Base-by-base conservation (phyloP, 2,888 invertebrate genomes). In the Nasonia oneida region DNA sequence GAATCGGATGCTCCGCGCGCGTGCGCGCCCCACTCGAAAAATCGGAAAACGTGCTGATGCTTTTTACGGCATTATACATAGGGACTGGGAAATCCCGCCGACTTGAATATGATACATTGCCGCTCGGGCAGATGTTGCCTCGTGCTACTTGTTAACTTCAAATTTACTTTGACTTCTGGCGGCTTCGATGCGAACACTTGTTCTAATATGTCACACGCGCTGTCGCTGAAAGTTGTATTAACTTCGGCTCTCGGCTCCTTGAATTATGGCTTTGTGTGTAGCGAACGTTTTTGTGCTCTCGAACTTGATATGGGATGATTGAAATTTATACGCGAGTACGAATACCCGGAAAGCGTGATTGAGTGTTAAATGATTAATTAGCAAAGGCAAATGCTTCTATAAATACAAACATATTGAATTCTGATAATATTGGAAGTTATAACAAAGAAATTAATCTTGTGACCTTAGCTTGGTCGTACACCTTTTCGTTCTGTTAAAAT, bases 1-100 rank as follows among this genome's bases (percentile, higher is more conserved):
- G 81, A 47, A 81, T 81, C 57, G 23, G 73, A 73, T 81, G 61
- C 39, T 2, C 42, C 18, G 12, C 15, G n/a, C 6, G 39, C 39
- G 18, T 1, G 73, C 12, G 12, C 2, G 71, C n/a, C 0, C 39
- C 0, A 42, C 42, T 61, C 10, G 61, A 23, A 61, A 61, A 29
- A 29, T 29, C 64, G 64, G 29, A 64, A 64, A 64, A 29, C 14
- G 29, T 14, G 4, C 73, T 18, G 73, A 73, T 15, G n/a, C 42
- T 42, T 47, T 47, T 73, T 47, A 39, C 39, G n/a, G 4, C 10
- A 29, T 29, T 71, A 10, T 29, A 29, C 29, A 15, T 3, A n/a
- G 10, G 73, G n/a, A 23, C n/a, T 10, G 39, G 73, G 39, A 23
- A 73, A n/a, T 42, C 64, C 10, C n/a, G 29, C 10, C n/a, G 29